Conservation (phyloP, 2,797 vertebrate genomes). For the Smutsia temminckii region DNA sequence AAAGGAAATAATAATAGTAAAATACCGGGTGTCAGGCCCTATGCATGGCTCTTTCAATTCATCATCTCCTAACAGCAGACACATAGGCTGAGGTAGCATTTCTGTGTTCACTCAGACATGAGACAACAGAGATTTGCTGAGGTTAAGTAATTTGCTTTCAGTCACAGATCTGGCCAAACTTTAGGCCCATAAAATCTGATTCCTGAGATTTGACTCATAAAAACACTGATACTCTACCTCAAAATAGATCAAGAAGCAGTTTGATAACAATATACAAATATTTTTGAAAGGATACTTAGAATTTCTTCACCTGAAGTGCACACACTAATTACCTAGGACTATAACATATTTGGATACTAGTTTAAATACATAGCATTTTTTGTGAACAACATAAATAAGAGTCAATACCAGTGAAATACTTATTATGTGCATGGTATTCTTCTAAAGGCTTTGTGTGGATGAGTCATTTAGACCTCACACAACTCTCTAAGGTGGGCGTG, state of each 20-base stretch:
- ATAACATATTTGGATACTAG: background rate
- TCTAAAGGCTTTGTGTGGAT: slow-evolving; percentile 52
- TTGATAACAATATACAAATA: background rate
- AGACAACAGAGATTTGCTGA: background rate
- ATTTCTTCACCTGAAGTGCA: background rate
- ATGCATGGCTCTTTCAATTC: background rate
- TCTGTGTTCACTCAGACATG: background rate
- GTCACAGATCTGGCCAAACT: background rate
- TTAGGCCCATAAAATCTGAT: background rate
- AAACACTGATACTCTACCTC: background rate
- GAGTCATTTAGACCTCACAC: slow-evolving; percentile 50
- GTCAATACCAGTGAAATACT: background rate
- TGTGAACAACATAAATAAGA: background rate
- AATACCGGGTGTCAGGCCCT: background rate
- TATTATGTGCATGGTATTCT: background rate
- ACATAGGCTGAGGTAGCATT: background rate
- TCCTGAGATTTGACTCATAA: background rate
- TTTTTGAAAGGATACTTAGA: background rate
- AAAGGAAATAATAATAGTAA: background rate
- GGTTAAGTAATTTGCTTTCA: background rate
- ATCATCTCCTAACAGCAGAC: background rate
- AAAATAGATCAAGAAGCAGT: background rate
- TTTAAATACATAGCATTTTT: background rate
- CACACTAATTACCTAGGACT: background rate
- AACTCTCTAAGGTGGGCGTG: background rate